Evolutionary conservation across 2,797 vertebrate genomes (phyloP), one percentile per base, ranked within the genome.

Genomic region (Aplochiton taeniatus): DNA sequence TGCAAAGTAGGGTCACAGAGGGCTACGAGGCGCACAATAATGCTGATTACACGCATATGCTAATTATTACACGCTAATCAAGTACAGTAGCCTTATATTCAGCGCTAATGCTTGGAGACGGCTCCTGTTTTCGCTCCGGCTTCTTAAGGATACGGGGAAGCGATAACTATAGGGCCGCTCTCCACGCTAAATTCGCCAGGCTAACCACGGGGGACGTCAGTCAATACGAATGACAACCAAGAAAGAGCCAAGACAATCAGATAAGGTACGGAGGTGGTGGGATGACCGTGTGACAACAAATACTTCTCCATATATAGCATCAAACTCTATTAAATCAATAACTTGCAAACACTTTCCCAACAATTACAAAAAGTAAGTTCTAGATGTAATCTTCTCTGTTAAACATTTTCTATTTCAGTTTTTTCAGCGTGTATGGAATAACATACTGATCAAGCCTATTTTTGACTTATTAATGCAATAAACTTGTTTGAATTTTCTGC

Each of bases 21-120:
- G 90, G 86, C 87, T 90, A 88, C 74, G 87, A 86, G 87, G 78
- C 82, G 86, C 91, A 94, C 92, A 94, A 93, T 94, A 92, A 93
- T 91, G 83, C 91, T 93, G 92, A 94, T 94, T 94, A 94, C 92
- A 93, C 90, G 90, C 91, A 87, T 92, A 93, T 93, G 93, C 91
- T 92, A 93, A 94, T 94, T 92, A 93, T 91, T 87, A 92, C 88
- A 91, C 88, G 85, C 90, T 93, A 89, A 93, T 94, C 92, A 93
- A 91, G 90, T 93, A 92, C 91, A 93, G 92, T 94, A 92, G 89
- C 85, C 88, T 87, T 89, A 89, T 88, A 89, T 87, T 90, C 83
- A 76, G 77, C 72, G 12, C 85, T 90, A 91, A 91, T 84, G 86
- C 83, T 80, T 81, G 85, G 71, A 79, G 87, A 90, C 75, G 63